Evolutionary conservation across 2,888 invertebrate genomes (phyloP), one percentile per base, ranked within the genome.

Genomic region (Hydroisotoma schaefferi): DNA sequence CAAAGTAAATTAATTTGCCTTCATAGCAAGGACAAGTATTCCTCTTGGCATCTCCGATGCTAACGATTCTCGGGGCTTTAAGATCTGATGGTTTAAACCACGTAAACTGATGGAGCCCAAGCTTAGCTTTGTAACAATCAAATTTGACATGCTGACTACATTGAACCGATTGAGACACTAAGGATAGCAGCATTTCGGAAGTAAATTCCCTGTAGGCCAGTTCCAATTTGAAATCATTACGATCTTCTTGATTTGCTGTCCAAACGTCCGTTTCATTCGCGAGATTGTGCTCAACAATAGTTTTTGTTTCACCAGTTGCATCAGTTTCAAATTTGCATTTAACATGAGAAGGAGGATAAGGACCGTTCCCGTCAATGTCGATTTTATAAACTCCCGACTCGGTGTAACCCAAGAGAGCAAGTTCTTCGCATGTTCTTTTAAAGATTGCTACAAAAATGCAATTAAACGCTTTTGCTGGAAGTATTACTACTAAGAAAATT

Each of bases 331-430:
- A 94, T 75, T 92, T 90, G 76, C 94, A 95, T 73, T 90, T 87
- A 0, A 94, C 94, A 74, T 90, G 87, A 0, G 92, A 90, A 0
- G 94, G 94, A 2, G 93, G 91, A 75, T 92, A 90, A 59, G 88
- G 85, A 0, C 94, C 94, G 75, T 92, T 92, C 0, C 94, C 93
- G 75, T 95, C 94, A 55, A 94, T 91, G 75, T 95, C 94, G 72
- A 94, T 92, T 47, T 88, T 83, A 76, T 93, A 94, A 0, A 93
- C 91, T 72, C 93, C 93, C 37, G 93, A 90, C 71, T 90, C 85
- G 0, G 88, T 90, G 74, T 89, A 90, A 0, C 94, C 94, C 18
- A 93, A 79, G 6, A 94, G 80, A 0, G 92, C 93, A 59, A 94
- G 76, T 74, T 94, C 94, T 77, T 94, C 94, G 76, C 94, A 95